Evolutionary conservation across 2,888 invertebrate genomes (phyloP), one percentile per base, ranked within the genome.

Genomic region (Priocnemis perturbator): DNA sequence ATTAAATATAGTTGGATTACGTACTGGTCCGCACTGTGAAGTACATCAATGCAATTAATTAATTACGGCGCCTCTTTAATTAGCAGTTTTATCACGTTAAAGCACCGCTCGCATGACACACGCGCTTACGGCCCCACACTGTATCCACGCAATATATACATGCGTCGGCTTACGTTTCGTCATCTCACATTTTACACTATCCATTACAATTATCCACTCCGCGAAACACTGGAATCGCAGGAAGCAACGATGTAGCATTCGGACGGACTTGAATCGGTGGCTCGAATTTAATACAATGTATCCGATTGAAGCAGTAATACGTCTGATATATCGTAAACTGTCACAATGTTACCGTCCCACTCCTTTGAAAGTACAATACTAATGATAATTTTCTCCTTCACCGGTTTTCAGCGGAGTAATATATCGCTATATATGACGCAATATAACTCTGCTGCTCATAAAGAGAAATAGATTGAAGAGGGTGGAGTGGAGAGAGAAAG

Each of bases 1-100:
- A 78, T 73, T 69, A 71, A 78, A 76, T 67, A 69, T 64, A 65
- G 47, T 45, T 56, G 20, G 61, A 59, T 67, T 67, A 52, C 56
- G 52, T 48, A 53, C 50, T 47, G 19, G 19, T 14, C n/a, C 52
- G 58, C 26, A 60, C 61, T 58, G 64, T 60, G 60, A 44, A 37
- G 26, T 58, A 59, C 55, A 47, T 60, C 60, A 45, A 69, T 55
- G 59, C 62, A 21, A 47, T 55, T 64, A 69, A 77, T 78, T 78
- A 37, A 11, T 11, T 11, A 37, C 37, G 11, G 64, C 67, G 62
- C 64, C 60, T 60, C 64, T 37, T 58, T 75, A 75, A 78, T 78
- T 73, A 76, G 59, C 69, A 58, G 61, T 73, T 73, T 48, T 45
- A 37, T 37, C 56, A 64, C 11, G 11, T 11, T 56, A 57, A 68